Evolutionary conservation across 2,797 vertebrate genomes (phyloP).

Genomic region (Epinephelus coioides): DNA sequence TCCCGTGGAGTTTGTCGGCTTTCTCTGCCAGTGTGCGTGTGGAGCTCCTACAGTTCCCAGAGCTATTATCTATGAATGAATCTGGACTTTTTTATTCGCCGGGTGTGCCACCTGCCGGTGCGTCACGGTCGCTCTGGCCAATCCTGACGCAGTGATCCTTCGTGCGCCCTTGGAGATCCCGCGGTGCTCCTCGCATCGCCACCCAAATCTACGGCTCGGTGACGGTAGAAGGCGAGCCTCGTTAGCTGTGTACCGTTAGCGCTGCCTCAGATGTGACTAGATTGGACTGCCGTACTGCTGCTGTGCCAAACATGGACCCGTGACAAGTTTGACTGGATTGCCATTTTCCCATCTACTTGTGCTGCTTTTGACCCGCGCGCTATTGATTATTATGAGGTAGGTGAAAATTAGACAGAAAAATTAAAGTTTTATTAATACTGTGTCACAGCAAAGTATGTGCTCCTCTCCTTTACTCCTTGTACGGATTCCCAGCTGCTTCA

Average conservation of each 20-base stretch:
- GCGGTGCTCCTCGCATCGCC: conserved; percentile 52
- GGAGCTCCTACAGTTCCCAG: not conserved
- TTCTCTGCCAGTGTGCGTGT: not conserved
- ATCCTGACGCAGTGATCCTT: conserved; percentile 73
- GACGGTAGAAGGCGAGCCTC: conserved; percentile 51
- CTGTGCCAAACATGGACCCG: conserved; percentile 68
- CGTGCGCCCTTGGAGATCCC: conserved; percentile 80
- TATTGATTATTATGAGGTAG: conserved; percentile 64
- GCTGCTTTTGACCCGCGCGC: conserved; percentile 35
- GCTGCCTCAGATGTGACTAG: conserved; percentile 42
- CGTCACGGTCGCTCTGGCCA: conserved; percentile 82
- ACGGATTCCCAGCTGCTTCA: not conserved
- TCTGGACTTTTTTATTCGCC: conserved; percentile 54
- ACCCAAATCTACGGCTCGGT: conserved; percentile 52
- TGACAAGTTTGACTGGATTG: conserved; percentile 76
- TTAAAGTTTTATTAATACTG: conserved; percentile 45
- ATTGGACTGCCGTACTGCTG: conserved; percentile 54
- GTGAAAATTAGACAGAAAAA: conserved; percentile 24
- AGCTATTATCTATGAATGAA: conserved; percentile 67
- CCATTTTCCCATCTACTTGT: conserved; percentile 33
- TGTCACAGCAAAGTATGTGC: not conserved
- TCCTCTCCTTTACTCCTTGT: not conserved
- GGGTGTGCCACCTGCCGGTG: conserved; percentile 85
- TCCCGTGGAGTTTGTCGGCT: not conserved
- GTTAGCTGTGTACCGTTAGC: conserved; percentile 3